Percentiles rank a stretch among this genome's conserved stretches.
Evolutionary conservation across 2,888 invertebrate species (phyloP).

Genomic region (Phania funesta): DNA sequence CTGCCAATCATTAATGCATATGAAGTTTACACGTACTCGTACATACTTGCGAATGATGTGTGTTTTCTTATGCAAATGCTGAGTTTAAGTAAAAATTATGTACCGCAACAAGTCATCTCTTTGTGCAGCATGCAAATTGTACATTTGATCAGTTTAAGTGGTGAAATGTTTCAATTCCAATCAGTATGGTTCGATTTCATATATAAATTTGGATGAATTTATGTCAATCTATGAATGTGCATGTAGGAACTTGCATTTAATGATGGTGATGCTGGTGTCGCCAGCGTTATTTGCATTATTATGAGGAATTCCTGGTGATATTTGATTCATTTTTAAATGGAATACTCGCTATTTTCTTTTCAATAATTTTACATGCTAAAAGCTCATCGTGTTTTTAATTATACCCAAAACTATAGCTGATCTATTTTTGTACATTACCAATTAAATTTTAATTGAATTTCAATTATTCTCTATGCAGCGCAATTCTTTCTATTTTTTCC

Average conservation of each 20-base stretch:
- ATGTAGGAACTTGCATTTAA: slow-evolving; percentile 1
- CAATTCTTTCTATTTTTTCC: no score
- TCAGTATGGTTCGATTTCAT: slow-evolving; percentile 8
- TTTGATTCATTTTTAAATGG: not conserved
- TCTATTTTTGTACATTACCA: no score
- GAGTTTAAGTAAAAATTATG: not conserved
- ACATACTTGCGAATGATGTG: slow-evolving; percentile 1
- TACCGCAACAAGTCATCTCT: slow-evolving; percentile 50
- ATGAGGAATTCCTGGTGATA: slow-evolving; percentile 12
- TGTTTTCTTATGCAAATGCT: slow-evolving; percentile 42
- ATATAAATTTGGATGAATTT: slow-evolving; percentile 1
- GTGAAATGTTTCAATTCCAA: slow-evolving; percentile 36
- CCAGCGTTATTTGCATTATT: slow-evolving; percentile 23
- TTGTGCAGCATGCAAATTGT: slow-evolving; percentile 19
- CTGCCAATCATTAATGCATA: slow-evolving; percentile 57
- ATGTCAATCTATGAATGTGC: not conserved
- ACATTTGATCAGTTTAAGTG: slow-evolving; percentile 39
- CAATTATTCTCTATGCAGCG: no score
- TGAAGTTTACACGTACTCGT: slow-evolving; percentile 34
- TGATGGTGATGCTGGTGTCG: slow-evolving; percentile 7
- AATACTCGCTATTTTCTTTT: not conserved
- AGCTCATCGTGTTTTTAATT: no score
- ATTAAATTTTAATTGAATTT: no score
- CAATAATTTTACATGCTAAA: no score
- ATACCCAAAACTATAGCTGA: no score